Base-by-base conservation (phyloP, 2,797 vertebrate species). In the Lithobates sylvaticus region DNA sequence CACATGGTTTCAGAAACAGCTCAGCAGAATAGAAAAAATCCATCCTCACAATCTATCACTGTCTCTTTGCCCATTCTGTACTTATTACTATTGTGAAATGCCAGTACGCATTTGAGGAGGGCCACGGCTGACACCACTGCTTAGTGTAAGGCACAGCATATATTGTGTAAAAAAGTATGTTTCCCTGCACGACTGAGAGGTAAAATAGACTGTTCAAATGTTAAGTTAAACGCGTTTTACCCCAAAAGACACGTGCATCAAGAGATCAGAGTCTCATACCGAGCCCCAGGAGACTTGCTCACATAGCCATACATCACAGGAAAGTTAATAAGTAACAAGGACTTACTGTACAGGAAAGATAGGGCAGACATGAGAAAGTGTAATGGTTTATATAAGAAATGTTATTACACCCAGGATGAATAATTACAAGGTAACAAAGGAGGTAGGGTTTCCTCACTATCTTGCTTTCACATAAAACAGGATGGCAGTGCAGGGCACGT, bases 361-460 rank as follows among this genome's bases (percentile, higher is more conserved):
- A 86, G 85, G 64, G 67, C 44, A 76, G 84, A 82, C 85, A 86
- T 82, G 79, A 86, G 58, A 82, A 82, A 82, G 79, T 82, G 79
- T 82, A 82, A 86, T 82, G 74, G 74, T 65, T 86, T 82, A 78
- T 76, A 75, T 73, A 72, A 69, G 79, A 73, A 64, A 82, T 82
- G 72, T 76, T 74, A 86, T 82, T 82, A 74, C 65, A 72, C 67
- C 58, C 26, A 44, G 67, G 81, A 82, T 86, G 85, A 86, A 77
- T 86, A 86, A 86, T 86, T 82, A 86, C 50, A 64, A 34, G 71
- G 64, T 76, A 77, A 76, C 44, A 86, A 81, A 76, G 39, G 16
- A 86, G 67, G 39, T 44, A 72, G 79, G 84, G 73, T 72, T 82
- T 78, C 78, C 85, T 79, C 32, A 73, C 73, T 77, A 86, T 86